Evolutionary conservation across 1,140 invertebrate genomes (phyloP), one percentile per base, ranked within the genome.

Genomic region (Venturia canescens): DNA sequence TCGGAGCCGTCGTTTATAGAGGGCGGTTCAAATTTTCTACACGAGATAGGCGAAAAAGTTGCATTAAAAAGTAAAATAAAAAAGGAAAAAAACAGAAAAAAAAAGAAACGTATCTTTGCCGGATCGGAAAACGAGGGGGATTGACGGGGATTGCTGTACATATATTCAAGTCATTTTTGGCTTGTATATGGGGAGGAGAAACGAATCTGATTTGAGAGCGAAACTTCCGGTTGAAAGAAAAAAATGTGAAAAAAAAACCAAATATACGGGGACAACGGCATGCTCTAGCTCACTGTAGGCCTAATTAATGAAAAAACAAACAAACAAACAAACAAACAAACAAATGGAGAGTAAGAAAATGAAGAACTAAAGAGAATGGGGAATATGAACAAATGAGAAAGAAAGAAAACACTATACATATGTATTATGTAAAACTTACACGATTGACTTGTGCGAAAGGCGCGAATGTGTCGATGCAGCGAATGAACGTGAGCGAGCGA

Each of bases 211-310:
- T 21, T 63, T 21, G 57, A 21, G 57, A 9, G 57, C 21, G 57
- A 63, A 63, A 63, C 57, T 63, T 63, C 57, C 57, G 57, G 57
- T 63, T 29, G 79, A 80, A 80, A 82, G 82, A 76, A 81, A 86
- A 85, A 88, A 89, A 50, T 53, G 31, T 21, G 23, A 76, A 15
- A 60, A 6, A 63, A 53, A 63, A 72, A 72, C 63, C 60, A 63
- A 57, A 72, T 48, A n/a, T n/a, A n/a, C n/a, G n/a, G n/a, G n/a
- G n/a, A n/a, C n/a, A n/a, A n/a, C n/a, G n/a, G n/a, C n/a, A n/a
- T n/a, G n/a, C n/a, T n/a, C n/a, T n/a, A n/a, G n/a, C n/a, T n/a
- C n/a, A n/a, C n/a, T n/a, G n/a, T n/a, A n/a, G n/a, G n/a, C n/a
- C n/a, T n/a, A n/a, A n/a, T n/a, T n/a, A n/a, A n/a, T n/a, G n/a